Evolutionary conservation across 2,888 invertebrate genomes (phyloP).

Genomic region (Amblyjoppa fuscipennis): DNA sequence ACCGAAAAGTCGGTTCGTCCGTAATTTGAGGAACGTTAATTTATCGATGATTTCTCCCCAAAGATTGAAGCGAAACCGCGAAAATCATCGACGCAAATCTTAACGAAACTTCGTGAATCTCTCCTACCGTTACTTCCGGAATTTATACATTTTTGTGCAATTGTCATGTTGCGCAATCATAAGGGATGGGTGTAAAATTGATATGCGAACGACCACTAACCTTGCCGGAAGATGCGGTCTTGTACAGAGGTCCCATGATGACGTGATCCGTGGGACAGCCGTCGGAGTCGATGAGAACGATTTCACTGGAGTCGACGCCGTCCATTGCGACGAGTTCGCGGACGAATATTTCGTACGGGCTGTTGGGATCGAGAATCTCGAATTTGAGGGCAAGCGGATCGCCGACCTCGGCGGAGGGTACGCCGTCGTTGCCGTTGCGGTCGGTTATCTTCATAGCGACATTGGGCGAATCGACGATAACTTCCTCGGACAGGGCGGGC

Average conservation of each 20-base stretch:
- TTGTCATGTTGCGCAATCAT: no score
- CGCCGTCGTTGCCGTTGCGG: conserved; percentile 93
- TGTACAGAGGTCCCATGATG: conserved; percentile 96
- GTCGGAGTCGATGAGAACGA: conserved; percentile 95
- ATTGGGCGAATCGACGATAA: conserved; percentile 97
- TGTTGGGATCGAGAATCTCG: conserved; percentile 96
- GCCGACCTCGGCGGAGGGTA: conserved; percentile 96
- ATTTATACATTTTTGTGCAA: no score
- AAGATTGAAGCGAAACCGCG: no score
- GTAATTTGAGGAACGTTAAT: no score
- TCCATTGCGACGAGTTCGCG: conserved; percentile 97
- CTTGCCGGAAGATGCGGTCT: conserved; percentile 92
- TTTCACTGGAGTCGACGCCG: conserved; percentile 96
- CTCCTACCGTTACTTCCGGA: no score
- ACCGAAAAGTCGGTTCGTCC: no score
- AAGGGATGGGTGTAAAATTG: neutral
- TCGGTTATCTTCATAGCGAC: conserved; percentile 97
- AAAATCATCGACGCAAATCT: no score
- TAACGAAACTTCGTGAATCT: no score
- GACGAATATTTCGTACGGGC: conserved; percentile 98
- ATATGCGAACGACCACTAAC: conserved; percentile 84
- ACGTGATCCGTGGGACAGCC: conserved; percentile 97
- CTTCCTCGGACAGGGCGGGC: conserved; percentile 95
- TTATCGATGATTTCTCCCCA: no score
- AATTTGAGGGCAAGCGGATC: conserved; percentile 96